These are phyloP conservation scores for Etheostoma perlongum DNA, from an alignment of 2,797 vertebrate genomes.

Conservation along the genomic window DNA sequence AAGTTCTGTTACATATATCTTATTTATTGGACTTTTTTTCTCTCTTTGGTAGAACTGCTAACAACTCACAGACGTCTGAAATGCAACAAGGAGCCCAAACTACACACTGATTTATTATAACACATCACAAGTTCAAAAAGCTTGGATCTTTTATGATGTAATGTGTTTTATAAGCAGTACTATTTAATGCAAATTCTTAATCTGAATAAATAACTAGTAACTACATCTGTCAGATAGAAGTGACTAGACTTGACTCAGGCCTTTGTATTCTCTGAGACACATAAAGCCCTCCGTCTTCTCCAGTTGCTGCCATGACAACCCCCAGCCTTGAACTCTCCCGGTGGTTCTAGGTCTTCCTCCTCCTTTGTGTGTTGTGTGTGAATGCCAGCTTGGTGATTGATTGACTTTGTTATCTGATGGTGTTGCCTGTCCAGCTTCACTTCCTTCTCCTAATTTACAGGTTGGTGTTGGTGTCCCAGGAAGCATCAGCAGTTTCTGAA, in stretches of 20 bases:
- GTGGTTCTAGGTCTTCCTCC: too few species aligned
- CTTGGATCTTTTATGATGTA: not conserved
- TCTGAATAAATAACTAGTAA: not conserved
- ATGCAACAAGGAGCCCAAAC: too few species aligned
- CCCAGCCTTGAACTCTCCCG: too few species aligned
- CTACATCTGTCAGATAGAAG: not conserved
- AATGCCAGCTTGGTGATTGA: not conserved
- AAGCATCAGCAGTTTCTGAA: not conserved
- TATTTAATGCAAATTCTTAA: not conserved
- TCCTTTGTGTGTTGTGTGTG: not conserved
- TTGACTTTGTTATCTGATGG: not conserved
- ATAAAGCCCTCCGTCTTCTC: too few species aligned
- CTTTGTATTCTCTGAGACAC: too few species aligned
- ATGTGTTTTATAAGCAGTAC: not conserved
- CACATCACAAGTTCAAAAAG: too few species aligned
- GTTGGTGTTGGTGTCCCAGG: not conserved
- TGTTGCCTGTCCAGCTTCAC: not conserved
- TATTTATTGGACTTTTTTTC: too few species aligned
- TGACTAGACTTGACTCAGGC: too few species aligned
- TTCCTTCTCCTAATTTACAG: not conserved
- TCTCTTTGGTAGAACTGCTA: too few species aligned
- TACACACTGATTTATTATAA: too few species aligned
- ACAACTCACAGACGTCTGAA: not conserved
- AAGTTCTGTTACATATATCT: too few species aligned
- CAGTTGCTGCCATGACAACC: too few species aligned